These are phyloP conservation scores for Dryocosmus kuriphilus DNA, from an alignment of 2,888 invertebrate species.

Conservation along the genomic window DNA sequence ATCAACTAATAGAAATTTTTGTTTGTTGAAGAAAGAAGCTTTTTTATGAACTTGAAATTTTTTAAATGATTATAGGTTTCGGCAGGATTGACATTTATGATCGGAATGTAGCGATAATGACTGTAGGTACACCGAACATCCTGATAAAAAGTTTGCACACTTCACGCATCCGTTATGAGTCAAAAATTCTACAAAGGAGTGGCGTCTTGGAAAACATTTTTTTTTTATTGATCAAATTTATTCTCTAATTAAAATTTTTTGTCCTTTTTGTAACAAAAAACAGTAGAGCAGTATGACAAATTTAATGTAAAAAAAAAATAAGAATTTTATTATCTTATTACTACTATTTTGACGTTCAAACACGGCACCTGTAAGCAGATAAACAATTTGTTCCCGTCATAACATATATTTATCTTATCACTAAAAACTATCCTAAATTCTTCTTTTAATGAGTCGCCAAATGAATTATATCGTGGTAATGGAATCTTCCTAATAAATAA, in stretches of 20 bases:
- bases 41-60: background rate
- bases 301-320: too few relatives aligned
- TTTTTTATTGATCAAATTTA: background rate
- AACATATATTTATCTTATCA: conserved; percentile 4
- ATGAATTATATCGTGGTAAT: background rate
- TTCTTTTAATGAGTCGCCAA: background rate
- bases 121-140: background rate
- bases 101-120: background rate
- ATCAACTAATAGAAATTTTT: too few relatives aligned
- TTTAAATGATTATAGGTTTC: background rate
- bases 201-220: conserved; percentile 17
- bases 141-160: conserved; percentile 6
- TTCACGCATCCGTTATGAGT: conserved; percentile 44
- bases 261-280: background rate
- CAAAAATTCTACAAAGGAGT: conserved; percentile 56
- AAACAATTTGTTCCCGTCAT: background rate
- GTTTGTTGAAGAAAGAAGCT: too few relatives aligned
- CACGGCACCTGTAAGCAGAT: background rate
- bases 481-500: too few relatives aligned
- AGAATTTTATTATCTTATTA: background rate
- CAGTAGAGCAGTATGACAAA: background rate
- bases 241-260: background rate
- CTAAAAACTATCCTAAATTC: background rate
- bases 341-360: background rate
- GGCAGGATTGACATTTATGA: background rate